These are phyloP conservation scores for Lagopus muta DNA, from an alignment of 2,113 vertebrate genomes.

Conservation along the genomic window DNA sequence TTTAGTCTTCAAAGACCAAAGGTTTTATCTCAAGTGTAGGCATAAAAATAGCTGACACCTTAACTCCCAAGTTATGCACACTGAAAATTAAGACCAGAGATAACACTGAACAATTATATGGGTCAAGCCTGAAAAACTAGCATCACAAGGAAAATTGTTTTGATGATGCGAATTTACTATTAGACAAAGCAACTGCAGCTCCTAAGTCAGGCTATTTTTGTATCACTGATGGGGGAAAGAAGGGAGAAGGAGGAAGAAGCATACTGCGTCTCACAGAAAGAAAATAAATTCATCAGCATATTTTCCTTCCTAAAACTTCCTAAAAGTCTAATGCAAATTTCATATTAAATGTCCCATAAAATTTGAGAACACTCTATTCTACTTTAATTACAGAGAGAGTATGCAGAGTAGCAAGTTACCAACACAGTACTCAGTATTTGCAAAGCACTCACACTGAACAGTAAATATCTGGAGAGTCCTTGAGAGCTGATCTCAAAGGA, in stretches of 20 bases:
- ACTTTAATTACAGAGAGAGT: neutral
- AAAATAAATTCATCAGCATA: neutral
- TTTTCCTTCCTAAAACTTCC: neutral
- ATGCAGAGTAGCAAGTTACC: neutral
- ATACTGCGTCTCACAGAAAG: neutral
- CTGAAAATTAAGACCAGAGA: neutral
- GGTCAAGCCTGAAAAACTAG: neutral
- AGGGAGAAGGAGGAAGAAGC: neutral
- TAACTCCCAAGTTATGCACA: neutral
- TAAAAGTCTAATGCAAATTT: neutral
- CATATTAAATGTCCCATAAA: neutral
- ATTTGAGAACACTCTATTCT: neutral
- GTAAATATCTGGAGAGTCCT: neutral
- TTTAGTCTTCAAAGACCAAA: neutral
- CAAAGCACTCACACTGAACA: neutral
- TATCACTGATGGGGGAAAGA: neutral
- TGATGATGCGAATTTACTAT: neutral
- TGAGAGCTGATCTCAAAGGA: neutral
- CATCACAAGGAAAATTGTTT: neutral
- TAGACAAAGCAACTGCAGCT: neutral
- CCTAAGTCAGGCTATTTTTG: neutral
- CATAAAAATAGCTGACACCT: neutral
- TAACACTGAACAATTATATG: neutral
- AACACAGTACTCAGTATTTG: neutral
- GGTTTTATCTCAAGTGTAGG: neutral